phyloP scores from a whole-genome alignment of 2,797 vertebrate species.

The Myiothlypis chrysogaster region DNA sequence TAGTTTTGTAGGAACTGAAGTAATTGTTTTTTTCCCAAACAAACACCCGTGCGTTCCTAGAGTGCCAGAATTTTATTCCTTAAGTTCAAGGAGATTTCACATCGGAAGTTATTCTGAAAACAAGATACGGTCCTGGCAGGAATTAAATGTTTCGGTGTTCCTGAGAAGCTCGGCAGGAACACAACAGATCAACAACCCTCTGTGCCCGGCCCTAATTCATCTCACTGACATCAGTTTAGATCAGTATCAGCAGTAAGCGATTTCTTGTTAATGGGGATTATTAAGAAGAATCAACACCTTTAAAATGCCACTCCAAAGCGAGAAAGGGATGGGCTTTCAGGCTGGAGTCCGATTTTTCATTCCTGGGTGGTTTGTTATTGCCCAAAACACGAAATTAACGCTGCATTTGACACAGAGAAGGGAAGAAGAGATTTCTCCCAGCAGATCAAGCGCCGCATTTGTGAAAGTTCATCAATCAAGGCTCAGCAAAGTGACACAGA shows the following conservation, averaged over 20 bases:
- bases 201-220: background rate
- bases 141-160: background rate
- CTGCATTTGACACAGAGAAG: background rate
- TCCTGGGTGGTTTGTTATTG: background rate
- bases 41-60: background rate
- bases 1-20: background rate
- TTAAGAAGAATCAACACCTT: conserved; percentile 56
- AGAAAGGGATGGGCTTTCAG: background rate
- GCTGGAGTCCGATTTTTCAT: background rate
- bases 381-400: background rate
- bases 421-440: background rate
- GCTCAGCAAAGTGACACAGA: background rate
- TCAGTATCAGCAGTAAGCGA: conserved; percentile 45
- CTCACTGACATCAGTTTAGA: conserved; percentile 51
- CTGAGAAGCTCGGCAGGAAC: background rate
- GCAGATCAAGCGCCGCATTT: background rate
- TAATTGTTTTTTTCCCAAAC: background rate
- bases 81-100: background rate
- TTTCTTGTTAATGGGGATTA: conserved; percentile 49
- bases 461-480: background rate
- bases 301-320: background rate
- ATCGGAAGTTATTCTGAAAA: background rate
- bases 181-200: background rate
- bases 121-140: background rate
- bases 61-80: background rate